Evolutionary conservation across 2,113 vertebrate species (phyloP).

Genomic region (Ammodytes marinus): DNA sequence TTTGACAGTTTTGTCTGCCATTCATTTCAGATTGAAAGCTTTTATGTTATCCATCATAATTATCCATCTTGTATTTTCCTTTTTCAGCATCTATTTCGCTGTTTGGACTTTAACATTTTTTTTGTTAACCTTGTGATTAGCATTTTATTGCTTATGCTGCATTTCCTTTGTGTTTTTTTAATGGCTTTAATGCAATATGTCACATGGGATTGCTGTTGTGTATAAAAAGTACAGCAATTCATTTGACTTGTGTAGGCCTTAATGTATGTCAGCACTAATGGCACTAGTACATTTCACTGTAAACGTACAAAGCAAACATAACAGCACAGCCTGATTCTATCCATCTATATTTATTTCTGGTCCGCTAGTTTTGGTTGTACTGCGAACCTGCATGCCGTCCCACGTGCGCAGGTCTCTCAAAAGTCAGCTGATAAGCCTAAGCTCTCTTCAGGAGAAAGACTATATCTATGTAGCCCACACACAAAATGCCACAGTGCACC

Average conservation of each 20-base stretch:
- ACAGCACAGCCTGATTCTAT: neutral
- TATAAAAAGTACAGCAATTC: neutral
- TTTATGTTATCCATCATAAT: neutral
- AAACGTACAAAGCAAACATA: neutral
- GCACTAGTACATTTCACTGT: neutral
- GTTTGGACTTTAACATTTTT: constrained; percentile 14
- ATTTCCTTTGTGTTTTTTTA: neutral
- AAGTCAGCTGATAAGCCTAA: constrained; percentile 51
- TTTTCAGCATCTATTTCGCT: neutral
- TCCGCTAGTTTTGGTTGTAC: neutral
- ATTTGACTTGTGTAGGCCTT: neutral
- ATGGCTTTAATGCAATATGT: neutral
- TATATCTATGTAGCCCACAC: constrained; percentile 39
- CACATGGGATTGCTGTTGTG: neutral
- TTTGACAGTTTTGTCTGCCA: too few relatives aligned
- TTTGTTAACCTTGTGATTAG: neutral
- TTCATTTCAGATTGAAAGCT: too few relatives aligned
- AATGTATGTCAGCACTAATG: neutral
- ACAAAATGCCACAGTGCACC: constrained; percentile 46
- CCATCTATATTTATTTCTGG: neutral
- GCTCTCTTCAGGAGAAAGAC: constrained; percentile 30
- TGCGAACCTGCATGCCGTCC: constrained; percentile 3
- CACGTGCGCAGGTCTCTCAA: constrained; percentile 33
- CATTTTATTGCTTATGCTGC: neutral
- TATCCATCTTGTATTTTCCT: neutral